phyloP scores from a whole-genome alignment of 2,888 invertebrate genomes.

The Pheosia gnoma region DNA sequence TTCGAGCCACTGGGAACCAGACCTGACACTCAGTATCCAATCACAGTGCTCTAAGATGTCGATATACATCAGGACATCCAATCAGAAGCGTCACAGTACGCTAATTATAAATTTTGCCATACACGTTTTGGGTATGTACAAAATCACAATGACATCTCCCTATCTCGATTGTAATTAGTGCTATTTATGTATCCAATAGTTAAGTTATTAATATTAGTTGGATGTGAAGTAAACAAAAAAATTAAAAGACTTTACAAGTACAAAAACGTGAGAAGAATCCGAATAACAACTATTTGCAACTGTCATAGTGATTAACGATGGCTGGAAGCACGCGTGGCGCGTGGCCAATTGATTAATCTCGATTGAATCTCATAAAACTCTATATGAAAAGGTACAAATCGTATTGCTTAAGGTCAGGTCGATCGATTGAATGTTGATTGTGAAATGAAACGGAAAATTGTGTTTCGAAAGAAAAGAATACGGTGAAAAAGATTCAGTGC shows the following conservation, averaged over 20 bases:
- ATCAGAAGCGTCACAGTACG: slow-evolving; percentile 1
- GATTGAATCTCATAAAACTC: slow-evolving; percentile 6
- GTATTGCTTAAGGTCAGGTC: not conserved
- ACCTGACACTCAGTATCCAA: slow-evolving; percentile 15
- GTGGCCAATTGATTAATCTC: not conserved
- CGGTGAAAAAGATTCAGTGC: not conserved
- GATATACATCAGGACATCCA: slow-evolving; percentile 8
- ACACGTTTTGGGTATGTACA: slow-evolving; percentile 39
- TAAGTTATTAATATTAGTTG: slow-evolving; percentile 47
- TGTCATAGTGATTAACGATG: slow-evolving; percentile 17
- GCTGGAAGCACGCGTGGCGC: not conserved
- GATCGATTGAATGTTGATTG: not conserved
- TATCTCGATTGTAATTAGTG: slow-evolving; percentile 61
- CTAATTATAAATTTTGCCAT: slow-evolving; percentile 36
- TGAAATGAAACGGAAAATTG: not conserved
- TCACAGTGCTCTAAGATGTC: slow-evolving; percentile 24
- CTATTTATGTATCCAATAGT: slow-evolving; percentile 64
- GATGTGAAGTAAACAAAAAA: slow-evolving; percentile 35
- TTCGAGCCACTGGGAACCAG: slow-evolving; percentile 15
- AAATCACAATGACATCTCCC: slow-evolving; percentile 41
- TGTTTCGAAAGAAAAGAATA: not conserved
- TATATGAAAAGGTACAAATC: slow-evolving; percentile 1
- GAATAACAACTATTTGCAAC: slow-evolving; percentile 20
- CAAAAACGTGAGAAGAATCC: slow-evolving; percentile 46
- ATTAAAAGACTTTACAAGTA: slow-evolving; percentile 61